These are phyloP conservation scores for Phoebastria nigripes DNA, from an alignment of 2,797 vertebrate genomes.

Conservation along the genomic window DNA sequence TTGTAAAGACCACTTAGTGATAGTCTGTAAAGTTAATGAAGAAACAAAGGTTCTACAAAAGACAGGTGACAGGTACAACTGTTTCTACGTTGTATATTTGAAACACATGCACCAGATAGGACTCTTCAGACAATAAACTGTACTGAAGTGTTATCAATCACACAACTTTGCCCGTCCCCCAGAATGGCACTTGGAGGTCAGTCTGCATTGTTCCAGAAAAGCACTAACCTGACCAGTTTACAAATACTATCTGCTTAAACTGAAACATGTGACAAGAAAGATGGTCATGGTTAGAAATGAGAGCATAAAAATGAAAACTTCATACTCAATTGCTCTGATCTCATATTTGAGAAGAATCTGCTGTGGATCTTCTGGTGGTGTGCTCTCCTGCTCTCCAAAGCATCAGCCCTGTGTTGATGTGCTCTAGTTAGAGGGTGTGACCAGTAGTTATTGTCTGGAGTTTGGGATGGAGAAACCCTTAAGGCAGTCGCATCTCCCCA, in stretches of 20 bases:
- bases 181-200: background rate
- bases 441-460: background rate
- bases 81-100: background rate
- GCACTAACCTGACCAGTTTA: background rate
- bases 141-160: background rate
- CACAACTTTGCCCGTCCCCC: accelerated
- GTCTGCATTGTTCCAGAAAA: background rate
- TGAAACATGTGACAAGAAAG: background rate
- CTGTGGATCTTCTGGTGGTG: background rate
- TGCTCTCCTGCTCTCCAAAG: background rate
- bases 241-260: background rate
- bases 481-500: background rate
- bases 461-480: background rate
- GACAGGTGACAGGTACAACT: background rate
- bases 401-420: background rate
- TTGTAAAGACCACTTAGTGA: background rate
- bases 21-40: background rate
- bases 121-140: background rate
- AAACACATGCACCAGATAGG: background rate
- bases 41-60: background rate
- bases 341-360: background rate
- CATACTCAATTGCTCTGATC: background rate
- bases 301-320: background rate
- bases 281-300: background rate
- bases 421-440: background rate